Base-by-base conservation (phyloP, 1,140 invertebrate species). In the Acromyrmex heyeri region DNA sequence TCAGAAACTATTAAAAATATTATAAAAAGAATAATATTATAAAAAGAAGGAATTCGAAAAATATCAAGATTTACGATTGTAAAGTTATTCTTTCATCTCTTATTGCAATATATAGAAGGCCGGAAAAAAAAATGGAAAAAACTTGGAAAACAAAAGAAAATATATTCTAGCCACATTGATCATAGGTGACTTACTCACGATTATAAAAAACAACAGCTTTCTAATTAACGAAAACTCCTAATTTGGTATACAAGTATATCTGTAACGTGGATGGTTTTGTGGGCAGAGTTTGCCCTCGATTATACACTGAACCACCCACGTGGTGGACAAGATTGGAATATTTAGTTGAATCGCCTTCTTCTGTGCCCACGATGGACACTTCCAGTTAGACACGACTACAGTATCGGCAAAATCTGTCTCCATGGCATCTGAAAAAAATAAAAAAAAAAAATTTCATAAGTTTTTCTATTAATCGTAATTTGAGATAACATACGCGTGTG, bases 251-350 rank as follows among this genome's bases (percentile, higher is more conserved):
- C 93, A 93, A 67, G 91, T 93, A 50, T 95, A 89, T 69, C 88
- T 90, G 59, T 93, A 95, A 85, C 87, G 89, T 30, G 79, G 16
- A 30, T 94, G 82, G 8, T 93, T 87, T 24, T 95, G 94, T 2
- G 92, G 76, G 81, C 96, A 94, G 4, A 95, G 87, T 55, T 94
- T 95, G n/a, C 95, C 96, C 87, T 96, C 95, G 48, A 96, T 96
- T 53, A 97, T 93, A 90, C 96, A 96, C 65, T 97, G 96, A 6
- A 96, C 92, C 3, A 96, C 91, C 96, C 96, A 97, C 1, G 94
- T 95, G 0, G 96, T 96, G 3, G 96, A 96, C 0, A 96, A 95
- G 3, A 96, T 83, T 0, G 96, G 96, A 55, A 96, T 95, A 62
- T 95, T 93, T 86, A 96, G 95, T 24, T 95, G 91, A 38, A 91